A percentile compares a stretch with the other conserved stretches of the same genome.
These are phyloP conservation scores for Drosophila melanica DNA, from an alignment of 1,140 invertebrate genomes.

Conservation along the genomic window DNA sequence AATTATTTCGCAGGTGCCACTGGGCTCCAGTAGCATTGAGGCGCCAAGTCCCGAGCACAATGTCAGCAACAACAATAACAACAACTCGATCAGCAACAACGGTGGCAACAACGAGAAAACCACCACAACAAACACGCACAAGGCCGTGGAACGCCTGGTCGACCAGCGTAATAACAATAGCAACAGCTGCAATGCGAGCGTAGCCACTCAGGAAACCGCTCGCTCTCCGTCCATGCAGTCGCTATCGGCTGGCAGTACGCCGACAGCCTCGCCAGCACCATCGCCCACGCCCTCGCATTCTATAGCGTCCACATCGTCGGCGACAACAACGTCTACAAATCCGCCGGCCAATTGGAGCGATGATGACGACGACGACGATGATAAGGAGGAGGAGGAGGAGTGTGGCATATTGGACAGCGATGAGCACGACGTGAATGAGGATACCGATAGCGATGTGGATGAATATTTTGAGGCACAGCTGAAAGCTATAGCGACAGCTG, in stretches of 20 bases:
- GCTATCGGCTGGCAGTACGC: slow-evolving; percentile 66
- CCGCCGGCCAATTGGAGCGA: slow-evolving; percentile 76
- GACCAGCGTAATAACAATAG: slow-evolving; percentile 68
- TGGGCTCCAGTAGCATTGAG: slow-evolving; percentile 75
- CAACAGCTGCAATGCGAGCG: slow-evolving; percentile 30
- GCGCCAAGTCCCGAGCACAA: slow-evolving; percentile 72
- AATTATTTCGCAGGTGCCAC: slow-evolving; percentile 48
- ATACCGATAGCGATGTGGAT: slow-evolving; percentile 43
- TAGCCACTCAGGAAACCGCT: slow-evolving; percentile 26
- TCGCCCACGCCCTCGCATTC: slow-evolving; percentile 77
- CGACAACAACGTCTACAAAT: slow-evolving; percentile 66
- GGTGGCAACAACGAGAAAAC: slow-evolving; percentile 25
- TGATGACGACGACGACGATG: slow-evolving; percentile 71
- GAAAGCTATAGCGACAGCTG: slow-evolving; percentile 65
- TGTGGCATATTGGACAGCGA: slow-evolving; percentile 49
- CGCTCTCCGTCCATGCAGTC: slow-evolving; percentile 74
- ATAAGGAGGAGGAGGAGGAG: slow-evolving; percentile 37
- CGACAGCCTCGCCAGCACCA: slow-evolving; percentile 66
- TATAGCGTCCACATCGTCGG: slow-evolving; percentile 69
- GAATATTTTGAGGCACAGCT: slow-evolving; percentile 58
- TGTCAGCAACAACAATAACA: slow-evolving; percentile 23
- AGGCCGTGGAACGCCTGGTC: slow-evolving; percentile 60
- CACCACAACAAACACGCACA: slow-evolving; percentile 49
- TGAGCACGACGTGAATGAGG: slow-evolving; percentile 50
- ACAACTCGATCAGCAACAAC: slow-evolving; percentile 25